phyloP scores from a whole-genome alignment of 1,140 invertebrate species.

The Lycorma delicatula region DNA sequence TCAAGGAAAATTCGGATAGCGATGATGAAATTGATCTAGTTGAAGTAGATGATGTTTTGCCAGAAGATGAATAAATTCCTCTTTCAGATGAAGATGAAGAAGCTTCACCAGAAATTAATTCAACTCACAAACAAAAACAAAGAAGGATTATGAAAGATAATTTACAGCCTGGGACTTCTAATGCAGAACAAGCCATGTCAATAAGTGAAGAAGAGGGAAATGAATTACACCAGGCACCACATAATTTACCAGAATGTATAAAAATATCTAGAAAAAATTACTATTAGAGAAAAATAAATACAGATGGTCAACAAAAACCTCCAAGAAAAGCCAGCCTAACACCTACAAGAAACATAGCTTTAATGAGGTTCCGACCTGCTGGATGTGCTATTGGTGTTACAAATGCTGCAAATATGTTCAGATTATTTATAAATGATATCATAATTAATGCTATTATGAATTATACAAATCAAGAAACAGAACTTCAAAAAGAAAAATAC shows the following conservation, averaged over 20 bases:
- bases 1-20: background rate
- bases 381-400: background rate
- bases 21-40: background rate
- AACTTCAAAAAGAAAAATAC: background rate
- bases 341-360: background rate
- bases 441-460: background rate
- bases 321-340: background rate
- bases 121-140: background rate
- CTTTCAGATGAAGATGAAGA: background rate
- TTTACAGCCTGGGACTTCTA: background rate
- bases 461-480: background rate
- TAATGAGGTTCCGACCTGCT: background rate
- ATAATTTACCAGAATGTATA: background rate
- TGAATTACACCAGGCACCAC: background rate
- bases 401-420: background rate
- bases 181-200: background rate
- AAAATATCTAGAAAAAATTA: no score
- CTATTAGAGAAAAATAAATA: no score
- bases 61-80: background rate
- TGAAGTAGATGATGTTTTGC: background rate
- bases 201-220: background rate
- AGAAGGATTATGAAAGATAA: background rate
- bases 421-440: background rate
- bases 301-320: background rate
- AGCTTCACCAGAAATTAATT: no score